phyloP scores from a whole-genome alignment of 2,888 invertebrate species.

The Baccha elongata region DNA sequence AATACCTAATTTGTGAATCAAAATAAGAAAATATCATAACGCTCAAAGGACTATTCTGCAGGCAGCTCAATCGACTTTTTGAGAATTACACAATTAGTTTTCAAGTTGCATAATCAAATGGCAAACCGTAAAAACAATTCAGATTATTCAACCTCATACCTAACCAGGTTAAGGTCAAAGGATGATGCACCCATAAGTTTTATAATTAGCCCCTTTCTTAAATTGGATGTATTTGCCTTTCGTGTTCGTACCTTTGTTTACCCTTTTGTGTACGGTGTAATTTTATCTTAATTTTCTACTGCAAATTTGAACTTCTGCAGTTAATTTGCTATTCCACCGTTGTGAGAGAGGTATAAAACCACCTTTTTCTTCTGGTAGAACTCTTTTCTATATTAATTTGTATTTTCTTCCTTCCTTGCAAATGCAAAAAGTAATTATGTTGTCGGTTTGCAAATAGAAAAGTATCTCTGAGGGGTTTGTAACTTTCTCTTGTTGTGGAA shows the following conservation, averaged over 20 bases:
- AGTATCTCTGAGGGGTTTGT: background rate
- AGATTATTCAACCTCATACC: background rate
- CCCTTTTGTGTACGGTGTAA: background rate
- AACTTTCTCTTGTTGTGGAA: background rate
- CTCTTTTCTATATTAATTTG: slow-evolving; percentile 24
- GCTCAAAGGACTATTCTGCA: no score
- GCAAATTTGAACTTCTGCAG: slow-evolving; percentile 18
- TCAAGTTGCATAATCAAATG: background rate
- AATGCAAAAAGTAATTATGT: slow-evolving; percentile 39
- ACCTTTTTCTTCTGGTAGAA: background rate
- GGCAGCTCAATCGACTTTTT: no score
- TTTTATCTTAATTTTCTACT: slow-evolving; percentile 28
- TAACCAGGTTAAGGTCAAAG: slow-evolving; percentile 15
- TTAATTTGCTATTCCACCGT: slow-evolving; percentile 32
- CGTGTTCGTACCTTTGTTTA: slow-evolving; percentile 2
- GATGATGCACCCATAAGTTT: background rate
- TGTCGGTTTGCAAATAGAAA: slow-evolving; percentile 17
- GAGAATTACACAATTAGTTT: slow-evolving; percentile 2
- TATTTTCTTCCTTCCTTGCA: slow-evolving; percentile 1
- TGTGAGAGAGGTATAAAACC: slow-evolving; percentile 13
- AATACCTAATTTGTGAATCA: no score
- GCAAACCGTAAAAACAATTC: background rate
- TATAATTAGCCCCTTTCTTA: background rate
- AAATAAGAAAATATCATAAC: no score
- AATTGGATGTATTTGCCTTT: slow-evolving; percentile 12